Base-by-base conservation (phyloP, 2,113 vertebrate genomes). In the Grantiella picta region DNA sequence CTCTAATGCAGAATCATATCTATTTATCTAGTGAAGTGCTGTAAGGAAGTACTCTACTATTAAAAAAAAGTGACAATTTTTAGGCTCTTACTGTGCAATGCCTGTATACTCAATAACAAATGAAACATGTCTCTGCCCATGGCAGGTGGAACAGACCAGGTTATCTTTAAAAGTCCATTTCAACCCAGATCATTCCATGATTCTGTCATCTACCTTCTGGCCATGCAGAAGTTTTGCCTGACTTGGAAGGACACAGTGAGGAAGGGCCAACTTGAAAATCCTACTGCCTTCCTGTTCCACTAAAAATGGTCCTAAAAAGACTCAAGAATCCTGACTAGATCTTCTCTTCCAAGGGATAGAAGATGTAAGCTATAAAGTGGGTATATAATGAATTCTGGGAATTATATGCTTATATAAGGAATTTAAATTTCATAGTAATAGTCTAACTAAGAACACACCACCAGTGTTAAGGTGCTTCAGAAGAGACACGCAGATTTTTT, bases 91-190 rank as follows among this genome's bases (percentile, higher is more conserved):
- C 2, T 54, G 7, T 45, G 28, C 28, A 31, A 18, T 3, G 21
- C 5, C 21, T 6, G 3, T 45, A 20, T 18, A 59, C 5, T 25
- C 11, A 63, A 11, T 42, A 57, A 57, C 0, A 1, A 66, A 12
- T 27, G 23, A 45, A 88, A 79, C 11, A 31, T 25, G 6, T 36
- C 13, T 23, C 38, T 66, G 11, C 15, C 42, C 10, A 23, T 20
- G 17, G 9, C 18, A 45, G 17, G 7, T 15, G 16, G 4, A 1
- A 65, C 0, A 2, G 15, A 47, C 12, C 42, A 54, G 5, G 19
- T 71, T 75, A 6, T n/a, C 7, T 73, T 66, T 66, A 18, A 54
- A 59, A 66, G 27, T 54, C 13, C 9, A 3, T 66, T 87, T 56
- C 27, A 72, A 54, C 10, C 8, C 24, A 45, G 81, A 59, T 4